phyloP scores from a whole-genome alignment of 2,888 invertebrate genomes.

The Mythimna ferrago region DNA sequence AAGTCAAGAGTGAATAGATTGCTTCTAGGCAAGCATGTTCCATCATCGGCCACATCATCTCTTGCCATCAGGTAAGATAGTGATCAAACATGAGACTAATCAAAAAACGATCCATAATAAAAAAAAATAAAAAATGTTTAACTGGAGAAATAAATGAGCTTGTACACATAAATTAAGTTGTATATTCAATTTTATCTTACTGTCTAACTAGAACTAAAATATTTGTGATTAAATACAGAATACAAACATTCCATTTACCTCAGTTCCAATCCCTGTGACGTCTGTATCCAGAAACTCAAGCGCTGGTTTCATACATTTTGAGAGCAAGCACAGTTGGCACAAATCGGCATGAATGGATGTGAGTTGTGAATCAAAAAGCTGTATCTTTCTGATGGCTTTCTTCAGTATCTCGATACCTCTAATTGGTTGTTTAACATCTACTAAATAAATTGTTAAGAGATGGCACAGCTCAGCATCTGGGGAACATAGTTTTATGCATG shows the following conservation, averaged over 20 bases:
- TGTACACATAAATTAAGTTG: too few relatives aligned
- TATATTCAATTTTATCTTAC: too few relatives aligned
- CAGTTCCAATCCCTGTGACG: constrained; percentile 97
- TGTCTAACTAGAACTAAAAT: too few relatives aligned
- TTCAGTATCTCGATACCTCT: constrained; percentile 95
- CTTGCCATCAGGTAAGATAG: too few relatives aligned
- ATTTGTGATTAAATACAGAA: too few relatives aligned
- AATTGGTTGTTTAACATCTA: constrained; percentile 94
- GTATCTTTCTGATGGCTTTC: constrained; percentile 96
- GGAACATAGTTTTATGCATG: constrained; percentile 32
- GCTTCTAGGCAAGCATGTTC: too few relatives aligned
- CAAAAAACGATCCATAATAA: too few relatives aligned
- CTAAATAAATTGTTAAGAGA: constrained; percentile 94
- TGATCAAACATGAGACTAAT: too few relatives aligned
- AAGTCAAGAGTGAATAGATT: too few relatives aligned
- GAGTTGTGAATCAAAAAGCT: constrained; percentile 96
- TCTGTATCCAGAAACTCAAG: constrained; percentile 97
- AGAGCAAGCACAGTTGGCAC: constrained; percentile 97
- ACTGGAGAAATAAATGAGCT: too few relatives aligned
- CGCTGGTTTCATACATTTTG: constrained; percentile 98
- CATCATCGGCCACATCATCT: too few relatives aligned
- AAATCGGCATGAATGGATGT: constrained; percentile 98
- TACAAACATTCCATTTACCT: constrained; percentile 86
- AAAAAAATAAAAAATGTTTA: too few relatives aligned
- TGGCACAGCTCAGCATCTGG: constrained; percentile 98